phyloP scores from a whole-genome alignment of 2,797 vertebrate species.

The Notoglanidium macrostoma region DNA sequence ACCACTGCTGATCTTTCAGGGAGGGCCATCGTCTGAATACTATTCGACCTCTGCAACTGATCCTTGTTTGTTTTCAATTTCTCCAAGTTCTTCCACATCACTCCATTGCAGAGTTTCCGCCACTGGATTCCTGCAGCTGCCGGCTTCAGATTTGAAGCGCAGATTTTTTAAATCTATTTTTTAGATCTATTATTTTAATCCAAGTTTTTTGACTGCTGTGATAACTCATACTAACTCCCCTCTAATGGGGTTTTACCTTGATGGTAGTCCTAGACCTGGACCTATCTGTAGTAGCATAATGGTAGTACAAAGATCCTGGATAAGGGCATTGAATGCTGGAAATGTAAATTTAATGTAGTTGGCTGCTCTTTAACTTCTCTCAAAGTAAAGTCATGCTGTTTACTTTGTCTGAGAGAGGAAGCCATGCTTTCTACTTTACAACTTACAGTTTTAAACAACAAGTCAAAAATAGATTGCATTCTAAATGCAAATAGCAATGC shows the following conservation, averaged over 20 bases:
- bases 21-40: neutral
- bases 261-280: neutral
- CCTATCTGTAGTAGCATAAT: neutral
- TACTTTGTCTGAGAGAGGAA: neutral
- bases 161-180: too few species aligned
- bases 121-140: neutral
- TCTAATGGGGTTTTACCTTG: neutral
- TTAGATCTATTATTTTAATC: neutral
- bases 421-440: neutral
- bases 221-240: neutral
- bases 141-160: neutral
- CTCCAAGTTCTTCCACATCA: neutral
- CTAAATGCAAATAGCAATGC: slow-evolving; percentile 3
- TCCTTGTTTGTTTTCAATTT: neutral
- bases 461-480: neutral
- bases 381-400: too few species aligned
- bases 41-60: neutral
- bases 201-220: neutral
- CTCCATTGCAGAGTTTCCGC: too few species aligned
- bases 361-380: neutral
- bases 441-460: neutral
- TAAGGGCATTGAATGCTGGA: neutral
- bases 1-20: neutral
- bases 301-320: neutral
- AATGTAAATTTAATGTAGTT: neutral